phyloP scores from a whole-genome alignment of 2,888 invertebrate genomes.

The Metallyticus violacea region DNA sequence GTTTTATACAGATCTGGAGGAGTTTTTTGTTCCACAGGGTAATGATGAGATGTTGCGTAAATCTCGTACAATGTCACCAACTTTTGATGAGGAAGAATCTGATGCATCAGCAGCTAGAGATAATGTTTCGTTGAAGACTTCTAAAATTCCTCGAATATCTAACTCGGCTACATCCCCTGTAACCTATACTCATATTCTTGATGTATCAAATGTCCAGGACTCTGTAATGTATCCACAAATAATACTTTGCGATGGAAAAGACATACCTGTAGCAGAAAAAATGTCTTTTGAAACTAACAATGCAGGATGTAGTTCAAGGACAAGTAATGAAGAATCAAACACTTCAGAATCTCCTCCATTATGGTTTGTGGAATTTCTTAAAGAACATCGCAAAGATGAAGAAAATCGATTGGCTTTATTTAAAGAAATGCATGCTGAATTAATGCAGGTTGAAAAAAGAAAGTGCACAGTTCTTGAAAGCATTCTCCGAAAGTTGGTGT shows the following conservation, averaged over 20 bases:
- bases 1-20: constrained; percentile 17
- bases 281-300: not conserved
- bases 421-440: constrained; percentile 22
- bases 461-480: constrained; percentile 20
- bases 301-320: not conserved
- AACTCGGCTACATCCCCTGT: not conserved
- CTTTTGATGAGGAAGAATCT: not conserved
- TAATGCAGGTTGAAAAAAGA: constrained; percentile 21
- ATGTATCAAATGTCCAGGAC: not conserved
- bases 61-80: not conserved
- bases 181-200: not conserved
- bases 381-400: constrained; percentile 19
- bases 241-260: not conserved
- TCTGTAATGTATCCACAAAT: not conserved
- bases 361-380: constrained; percentile 27
- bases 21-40: constrained; percentile 10
- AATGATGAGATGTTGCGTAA: not conserved
- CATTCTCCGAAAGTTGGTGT: constrained; percentile 5
- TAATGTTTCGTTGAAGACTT: too few species aligned
- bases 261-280: not conserved
- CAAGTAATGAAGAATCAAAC: not conserved
- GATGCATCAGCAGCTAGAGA: not conserved
- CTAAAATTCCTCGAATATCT: not conserved
- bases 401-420: constrained; percentile 11
- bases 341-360: not conserved